Conservation (phyloP, 2,113 vertebrate species). For the Tragelaphus buxtoni region DNA sequence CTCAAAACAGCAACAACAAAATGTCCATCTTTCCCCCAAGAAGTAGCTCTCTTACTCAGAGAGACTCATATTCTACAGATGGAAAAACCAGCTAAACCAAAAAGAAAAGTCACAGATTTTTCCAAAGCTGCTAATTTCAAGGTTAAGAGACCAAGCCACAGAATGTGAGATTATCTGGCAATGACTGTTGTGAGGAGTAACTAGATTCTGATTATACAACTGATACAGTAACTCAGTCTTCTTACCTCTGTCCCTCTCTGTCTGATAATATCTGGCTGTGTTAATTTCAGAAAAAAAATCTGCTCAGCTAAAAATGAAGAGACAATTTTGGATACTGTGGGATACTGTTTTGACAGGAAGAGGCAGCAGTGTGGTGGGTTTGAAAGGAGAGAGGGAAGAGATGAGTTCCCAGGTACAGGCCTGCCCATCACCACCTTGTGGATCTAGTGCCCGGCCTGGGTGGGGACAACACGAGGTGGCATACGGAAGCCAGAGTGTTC, state of each 20-base stretch:
- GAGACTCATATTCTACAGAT: background rate
- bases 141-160: background rate
- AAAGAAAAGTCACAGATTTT: slow-evolving; percentile 25
- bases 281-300: slow-evolving; percentile 37
- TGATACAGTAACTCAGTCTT: background rate
- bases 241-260: slow-evolving; percentile 62
- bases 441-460: slow-evolving; percentile 47
- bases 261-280: slow-evolving; percentile 47
- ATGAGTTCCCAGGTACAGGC: slow-evolving; percentile 51
- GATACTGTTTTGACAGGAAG: slow-evolving; percentile 17
- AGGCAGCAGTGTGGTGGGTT: slow-evolving; percentile 30
- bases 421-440: slow-evolving; percentile 46
- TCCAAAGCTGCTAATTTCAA: slow-evolving; percentile 11
- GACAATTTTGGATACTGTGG: slow-evolving; percentile 12
- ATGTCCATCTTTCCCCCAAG: background rate
- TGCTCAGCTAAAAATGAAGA: slow-evolving; percentile 42
- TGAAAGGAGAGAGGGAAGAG: slow-evolving; percentile 51
- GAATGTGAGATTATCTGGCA: background rate
- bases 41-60: background rate
- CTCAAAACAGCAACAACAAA: slow-evolving; percentile 29
- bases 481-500: slow-evolving; percentile 62
- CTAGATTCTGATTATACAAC: slow-evolving; percentile 8
- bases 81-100: background rate
- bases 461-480: slow-evolving; percentile 67
- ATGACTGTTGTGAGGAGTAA: slow-evolving; percentile 28